Evolutionary conservation across 2,797 vertebrate genomes (phyloP), one percentile per base, ranked within the genome.

Genomic region (Distichodus sexfasciatus): DNA sequence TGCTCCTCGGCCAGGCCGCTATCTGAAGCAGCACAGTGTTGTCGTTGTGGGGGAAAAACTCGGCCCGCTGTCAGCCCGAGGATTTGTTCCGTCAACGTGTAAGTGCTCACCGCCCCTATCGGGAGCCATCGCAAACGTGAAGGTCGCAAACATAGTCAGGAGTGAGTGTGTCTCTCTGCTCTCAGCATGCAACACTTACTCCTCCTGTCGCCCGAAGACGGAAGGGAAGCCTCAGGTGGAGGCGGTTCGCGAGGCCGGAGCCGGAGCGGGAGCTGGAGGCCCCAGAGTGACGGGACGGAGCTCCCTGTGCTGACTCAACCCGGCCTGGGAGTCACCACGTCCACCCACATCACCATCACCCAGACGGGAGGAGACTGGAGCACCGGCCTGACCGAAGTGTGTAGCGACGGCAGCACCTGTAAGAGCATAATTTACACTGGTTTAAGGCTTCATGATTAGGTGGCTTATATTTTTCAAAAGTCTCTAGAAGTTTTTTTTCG

Each of bases 281-380:
- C 77, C 28, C 31, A 72, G 10, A 11, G 15, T 23, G 29, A 44
- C 2, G 33, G 1, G n/a, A 69, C 55, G 15, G 83, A 85, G 6
- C 65, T 67, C 40, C 83, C 82, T 0, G 58, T 90, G 6, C 29
- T 91, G 28, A 90, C 78, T 0, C 94, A 95, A 82, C 93, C 94
- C 0, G 79, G 85, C 6, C 84, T 89, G 3, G 87, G 88, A 14
- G 41, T 84, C 23, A 87, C 88, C 75, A 91, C 84, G 19, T 92
- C 90, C 0, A 90, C 87, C 1, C 26, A 93, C 63, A 91, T 91
- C 57, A 86, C 88, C 21, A 82, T 94, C 75, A 85, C 90, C 0
- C 91, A 87, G 82, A 93, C 90, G 0, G 90, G 92, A 0, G 85
- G 92, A 43, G 87, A 77, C 83, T 93, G 92, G 94, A 93, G 87